Base-by-base conservation (phyloP, 2,113 vertebrate genomes). In the Melanocharis versteri region DNA sequence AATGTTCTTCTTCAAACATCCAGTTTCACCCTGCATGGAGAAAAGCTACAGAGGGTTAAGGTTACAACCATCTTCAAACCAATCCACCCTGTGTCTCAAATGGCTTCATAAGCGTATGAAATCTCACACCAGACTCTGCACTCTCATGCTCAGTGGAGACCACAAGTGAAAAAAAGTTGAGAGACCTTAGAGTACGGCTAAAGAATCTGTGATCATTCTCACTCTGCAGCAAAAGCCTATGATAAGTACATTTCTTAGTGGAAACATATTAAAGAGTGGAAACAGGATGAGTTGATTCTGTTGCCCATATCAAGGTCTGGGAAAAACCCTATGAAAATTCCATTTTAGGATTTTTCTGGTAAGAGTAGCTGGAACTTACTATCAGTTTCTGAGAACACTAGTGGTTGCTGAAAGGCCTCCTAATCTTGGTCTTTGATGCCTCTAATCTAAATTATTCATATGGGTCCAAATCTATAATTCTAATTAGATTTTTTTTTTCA, bases 151-250 rank as follows among this genome's bases (percentile, higher is more conserved):
- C 40, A 48, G 2, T n/a, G 37, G 11, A 83, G 33, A 58, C 2
- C 1, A 2, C 2, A 10, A 70, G 35, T 23, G 20, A 50, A 61
- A 37, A 33, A 28, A 31, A 18, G 7, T 24, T 5, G 1, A 40
- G n/a, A 66, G 33, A 68, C 39, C 10, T 81, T 40, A 37, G 0
- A 1, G 15, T 24, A 44, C 0, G 0, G 42, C 51, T 64, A 60
- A 81, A 88, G 33, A 7, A 60, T 15, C 16, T 61, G 37, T 53
- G 17, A 58, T 30, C 79, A 31, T 62, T 56, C 2, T 6, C n/a
- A 37, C 2, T 21, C 45, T 53, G 13, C 54, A 89, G 45, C 3
- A 58, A 83, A 89, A 72, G 26, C 31, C 30, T 40, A 17, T 60
- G 47, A 4, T 53, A 81, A 42, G 6, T 33, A 23, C 14, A 8